Conservation (phyloP, 2,888 invertebrate species). For the Augiades crinisus region DNA sequence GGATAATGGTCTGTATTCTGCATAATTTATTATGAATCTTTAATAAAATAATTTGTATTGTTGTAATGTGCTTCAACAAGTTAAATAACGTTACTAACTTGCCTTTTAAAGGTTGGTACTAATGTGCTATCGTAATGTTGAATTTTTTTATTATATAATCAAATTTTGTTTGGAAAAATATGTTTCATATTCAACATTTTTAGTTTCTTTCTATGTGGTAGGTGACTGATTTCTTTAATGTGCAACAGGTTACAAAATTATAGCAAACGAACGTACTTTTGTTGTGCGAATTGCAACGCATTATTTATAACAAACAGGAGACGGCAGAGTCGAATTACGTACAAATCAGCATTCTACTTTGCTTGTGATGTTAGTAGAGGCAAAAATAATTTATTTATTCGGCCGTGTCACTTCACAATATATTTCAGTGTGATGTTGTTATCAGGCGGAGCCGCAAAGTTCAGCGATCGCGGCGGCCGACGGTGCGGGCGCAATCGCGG, state of each 20-base stretch:
- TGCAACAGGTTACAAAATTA: background rate
- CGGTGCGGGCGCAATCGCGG: conserved; percentile 46
- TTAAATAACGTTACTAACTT: no score
- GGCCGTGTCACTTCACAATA: conserved; percentile 28
- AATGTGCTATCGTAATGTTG: no score
- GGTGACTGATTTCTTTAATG: no score
- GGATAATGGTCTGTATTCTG: background rate
- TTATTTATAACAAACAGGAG: background rate
- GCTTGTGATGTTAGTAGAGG: conserved; percentile 4
- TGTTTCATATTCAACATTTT: no score
- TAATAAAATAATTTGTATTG: background rate
- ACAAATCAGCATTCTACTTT: background rate
- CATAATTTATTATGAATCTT: background rate
- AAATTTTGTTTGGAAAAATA: no score
- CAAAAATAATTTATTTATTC: conserved; percentile 20
- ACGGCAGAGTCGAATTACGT: conserved; percentile 11
- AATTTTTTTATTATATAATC: no score
- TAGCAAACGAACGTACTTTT: background rate
- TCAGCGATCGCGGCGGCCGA: conserved; percentile 49
- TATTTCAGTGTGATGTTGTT: conserved; percentile 34
- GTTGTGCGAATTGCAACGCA: background rate
- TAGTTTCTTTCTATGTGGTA: no score
- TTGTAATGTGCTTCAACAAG: no score
- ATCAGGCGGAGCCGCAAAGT: conserved; percentile 69
- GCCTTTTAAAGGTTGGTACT: no score